A percentile compares a stretch with the other conserved stretches of the same genome.
Conservation (phyloP, 2,113 vertebrate species). For the Heteronetta atricapilla region DNA sequence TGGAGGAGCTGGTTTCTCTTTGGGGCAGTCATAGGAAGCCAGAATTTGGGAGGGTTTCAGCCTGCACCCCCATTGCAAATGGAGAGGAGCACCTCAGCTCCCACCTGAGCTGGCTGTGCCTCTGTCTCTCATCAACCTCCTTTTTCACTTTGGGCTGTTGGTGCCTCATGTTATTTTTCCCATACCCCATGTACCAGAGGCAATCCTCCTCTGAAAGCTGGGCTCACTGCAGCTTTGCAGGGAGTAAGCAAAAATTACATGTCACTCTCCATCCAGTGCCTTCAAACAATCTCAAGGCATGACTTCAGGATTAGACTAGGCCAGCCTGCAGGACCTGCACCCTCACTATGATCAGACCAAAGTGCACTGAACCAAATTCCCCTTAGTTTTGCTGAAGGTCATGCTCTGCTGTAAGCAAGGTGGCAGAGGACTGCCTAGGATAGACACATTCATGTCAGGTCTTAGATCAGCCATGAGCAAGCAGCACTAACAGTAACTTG, state of each 20-base stretch:
- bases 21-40: not conserved
- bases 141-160: not conserved
- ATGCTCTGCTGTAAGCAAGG: not conserved
- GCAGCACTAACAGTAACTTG: not conserved
- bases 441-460: not conserved
- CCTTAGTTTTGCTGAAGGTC: not conserved
- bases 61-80: not conserved
- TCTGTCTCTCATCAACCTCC: not conserved
- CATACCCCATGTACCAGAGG: not conserved
- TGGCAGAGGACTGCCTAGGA: not conserved
- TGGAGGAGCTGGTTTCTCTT: not conserved
- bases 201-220: not conserved
- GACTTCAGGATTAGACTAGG: not conserved
- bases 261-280: not conserved
- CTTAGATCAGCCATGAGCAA: not conserved
- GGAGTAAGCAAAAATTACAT: not conserved
- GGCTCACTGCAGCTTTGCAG: not conserved
- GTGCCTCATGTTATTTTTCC: not conserved
- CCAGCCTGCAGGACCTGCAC: rapidly evolving
- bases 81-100: not conserved
- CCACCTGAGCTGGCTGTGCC: not conserved
- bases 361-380: not conserved
- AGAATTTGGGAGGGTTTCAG: not conserved
- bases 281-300: not conserved
- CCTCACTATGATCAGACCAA: not conserved